A percentile compares a stretch with the other conserved stretches of the same genome.
Evolutionary conservation across 2,888 invertebrate genomes (phyloP).

Genomic region (Gymnocheta viridis): DNA sequence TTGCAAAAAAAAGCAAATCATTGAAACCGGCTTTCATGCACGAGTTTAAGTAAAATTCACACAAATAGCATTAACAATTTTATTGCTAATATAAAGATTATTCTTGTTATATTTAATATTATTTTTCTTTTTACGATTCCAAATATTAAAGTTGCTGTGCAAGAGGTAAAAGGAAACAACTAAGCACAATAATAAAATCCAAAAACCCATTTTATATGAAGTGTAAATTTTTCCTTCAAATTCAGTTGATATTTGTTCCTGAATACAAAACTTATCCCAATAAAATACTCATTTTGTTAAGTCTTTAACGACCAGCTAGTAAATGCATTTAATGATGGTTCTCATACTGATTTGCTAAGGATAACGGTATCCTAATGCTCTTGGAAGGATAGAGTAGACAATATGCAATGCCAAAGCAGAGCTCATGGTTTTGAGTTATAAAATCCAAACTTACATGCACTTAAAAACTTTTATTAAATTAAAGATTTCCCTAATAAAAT

Average conservation of each 20-base stretch:
- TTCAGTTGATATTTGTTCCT: background rate
- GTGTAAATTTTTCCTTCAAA: constrained; percentile 54
- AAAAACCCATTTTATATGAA: constrained; percentile 42
- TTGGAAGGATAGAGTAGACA: background rate
- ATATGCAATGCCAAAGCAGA: constrained; percentile 24
- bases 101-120: background rate
- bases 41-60: background rate
- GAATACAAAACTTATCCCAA: background rate
- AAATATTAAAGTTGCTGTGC: background rate
- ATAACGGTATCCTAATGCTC: background rate
- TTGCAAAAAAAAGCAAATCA: too few species aligned
- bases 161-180: background rate
- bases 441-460: constrained; percentile 1
- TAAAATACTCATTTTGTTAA: constrained; percentile 50
- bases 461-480: constrained; percentile 27
- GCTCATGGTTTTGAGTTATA: constrained; percentile 40
- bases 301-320: constrained; percentile 56
- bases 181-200: background rate
- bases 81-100: background rate
- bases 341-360: background rate
- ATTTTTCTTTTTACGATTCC: background rate
- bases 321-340: constrained; percentile 51
- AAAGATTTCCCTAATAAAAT: constrained; percentile 56
- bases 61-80: background rate
- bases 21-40: background rate